Conservation (phyloP, 2,797 vertebrate genomes). For the Argya squamiceps region DNA sequence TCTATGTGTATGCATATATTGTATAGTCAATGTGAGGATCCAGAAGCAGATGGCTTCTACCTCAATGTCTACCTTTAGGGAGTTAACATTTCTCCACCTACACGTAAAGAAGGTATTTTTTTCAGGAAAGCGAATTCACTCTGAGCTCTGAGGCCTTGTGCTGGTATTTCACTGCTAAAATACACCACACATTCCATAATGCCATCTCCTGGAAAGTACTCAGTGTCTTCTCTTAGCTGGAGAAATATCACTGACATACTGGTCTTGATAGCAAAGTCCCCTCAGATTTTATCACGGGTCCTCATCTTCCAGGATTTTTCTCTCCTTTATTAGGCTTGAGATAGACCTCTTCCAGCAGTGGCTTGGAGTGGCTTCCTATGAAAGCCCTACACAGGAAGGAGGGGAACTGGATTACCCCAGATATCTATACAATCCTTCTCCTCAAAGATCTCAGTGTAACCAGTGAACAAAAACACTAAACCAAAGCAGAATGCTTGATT, state of each 20-base stretch:
- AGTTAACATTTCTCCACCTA: not conserved
- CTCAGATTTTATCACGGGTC: not conserved
- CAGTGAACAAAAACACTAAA: conserved; percentile 40
- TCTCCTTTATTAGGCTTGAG: not conserved
- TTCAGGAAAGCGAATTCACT: not conserved
- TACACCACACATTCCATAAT: not conserved
- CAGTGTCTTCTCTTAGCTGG: not conserved
- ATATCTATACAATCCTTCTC: conserved; percentile 12
- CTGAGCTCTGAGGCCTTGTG: not conserved
- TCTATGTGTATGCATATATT: no score
- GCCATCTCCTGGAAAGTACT: not conserved
- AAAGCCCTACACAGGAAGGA: not conserved
- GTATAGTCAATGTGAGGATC: not conserved
- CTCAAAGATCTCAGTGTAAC: conserved; percentile 56
- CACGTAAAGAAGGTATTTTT: not conserved
- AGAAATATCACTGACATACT: not conserved
- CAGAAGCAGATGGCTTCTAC: not conserved
- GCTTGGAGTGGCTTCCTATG: not conserved
- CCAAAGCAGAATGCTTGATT: conserved; percentile 38
- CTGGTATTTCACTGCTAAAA: not conserved
- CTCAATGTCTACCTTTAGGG: not conserved
- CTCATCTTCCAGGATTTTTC: not conserved
- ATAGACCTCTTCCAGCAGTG: not conserved
- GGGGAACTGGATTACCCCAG: not conserved
- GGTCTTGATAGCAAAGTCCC: not conserved